Base-by-base conservation (phyloP, 1,140 invertebrate genomes). In the Caenorhabditis inopinata region DNA sequence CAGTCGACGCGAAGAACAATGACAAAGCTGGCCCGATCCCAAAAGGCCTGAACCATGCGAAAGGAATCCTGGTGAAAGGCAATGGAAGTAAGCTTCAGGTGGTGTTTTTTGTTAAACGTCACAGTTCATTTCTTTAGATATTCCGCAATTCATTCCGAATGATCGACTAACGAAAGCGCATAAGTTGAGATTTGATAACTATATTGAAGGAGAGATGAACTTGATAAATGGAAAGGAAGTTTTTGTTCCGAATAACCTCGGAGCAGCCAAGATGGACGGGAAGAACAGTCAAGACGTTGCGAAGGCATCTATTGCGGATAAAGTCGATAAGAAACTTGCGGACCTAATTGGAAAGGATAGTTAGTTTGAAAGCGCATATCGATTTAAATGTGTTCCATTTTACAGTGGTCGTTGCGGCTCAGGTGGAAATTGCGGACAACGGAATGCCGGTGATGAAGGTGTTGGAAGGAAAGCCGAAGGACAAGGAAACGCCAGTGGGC, bases 231-330 rank as follows among this genome's bases (percentile, higher is more conserved):
- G 53, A n/a, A 62, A 62, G 29, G 53, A 62, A 16, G 21, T 62
- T 2, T 62, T 62, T 21, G 53, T 62, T 29, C 53, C 53, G 21
- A 62, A 62, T 16, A 32, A 32, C n/a, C 23, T 62, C 27, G 53
- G 53, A 62, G 53, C 53, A n/a, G 53, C 53, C 21, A 62, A 62
- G 53, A 62, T 62, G 53, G 53, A 62, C 18, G 53, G 27, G 23
- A 62, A 62, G 53, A 62, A 62, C 16, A n/a, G 27, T 32, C 53
- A 62, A 16, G 53, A 32, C 4, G 27, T 62, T 62, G 53, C 53
- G 4, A 62, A 62, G 14, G 53, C 53, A 1, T 25, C 53, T 5
- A 47, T 62, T 2, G 53, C 53, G 16, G 53, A 62, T 32, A 62
- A 62, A 16, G 53, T 62, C n/a, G 53, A 62, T 62, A 25, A 62